Evolutionary conservation across 2,113 vertebrate species (phyloP), one percentile per base, ranked within the genome.

Genomic region (Romanogobio albipinnatus): DNA sequence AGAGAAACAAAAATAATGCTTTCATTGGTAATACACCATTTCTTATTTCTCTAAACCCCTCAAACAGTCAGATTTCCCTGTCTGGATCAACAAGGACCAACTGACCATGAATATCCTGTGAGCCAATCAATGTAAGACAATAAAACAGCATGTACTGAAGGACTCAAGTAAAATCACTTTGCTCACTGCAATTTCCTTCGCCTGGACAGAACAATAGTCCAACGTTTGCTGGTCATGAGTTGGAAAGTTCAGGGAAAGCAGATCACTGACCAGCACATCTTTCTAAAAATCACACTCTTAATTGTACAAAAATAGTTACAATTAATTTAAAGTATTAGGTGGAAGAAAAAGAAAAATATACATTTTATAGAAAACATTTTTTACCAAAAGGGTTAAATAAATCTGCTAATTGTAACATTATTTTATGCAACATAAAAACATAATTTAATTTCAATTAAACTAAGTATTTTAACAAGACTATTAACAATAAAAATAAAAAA

Each of bases 131-230:
- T 74, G 19, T 58, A 36, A 59, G 53, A 53, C 64, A 59, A 22
- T 51, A n/a, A 71, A 85, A 51, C 66, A 49, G 39, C 76, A 85
- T 84, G 43, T 22, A 11, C 45, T 70, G 26, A 45, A 53, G 74
- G 56, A 17, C 56, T 74, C 61, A 26, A 85, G 62, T 78, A 56
- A 29, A n/a, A 51, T 53, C 6, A 11, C 9, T 22, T 26, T 82
- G 79, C 8, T 86, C 45, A 19, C 59, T 39, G 39, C 33, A 53
- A 66, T 64, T 75, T 61, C n/a, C 53, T 47, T 78, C 71, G 59
- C 59, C 58, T 15, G 70, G 43, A 47, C 71, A 62, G 56, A 81
- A 81, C 70, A 81, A 82, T 76, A 26, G 36, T 13, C 24, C n/a
- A 49, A 64, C 45, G 76, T 29, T 76, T 82, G 58, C 56, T 82